A percentile compares a stretch with the other conserved stretches of the same genome.
Conservation (phyloP, 2,797 vertebrate species). For the Octomys mimax region DNA sequence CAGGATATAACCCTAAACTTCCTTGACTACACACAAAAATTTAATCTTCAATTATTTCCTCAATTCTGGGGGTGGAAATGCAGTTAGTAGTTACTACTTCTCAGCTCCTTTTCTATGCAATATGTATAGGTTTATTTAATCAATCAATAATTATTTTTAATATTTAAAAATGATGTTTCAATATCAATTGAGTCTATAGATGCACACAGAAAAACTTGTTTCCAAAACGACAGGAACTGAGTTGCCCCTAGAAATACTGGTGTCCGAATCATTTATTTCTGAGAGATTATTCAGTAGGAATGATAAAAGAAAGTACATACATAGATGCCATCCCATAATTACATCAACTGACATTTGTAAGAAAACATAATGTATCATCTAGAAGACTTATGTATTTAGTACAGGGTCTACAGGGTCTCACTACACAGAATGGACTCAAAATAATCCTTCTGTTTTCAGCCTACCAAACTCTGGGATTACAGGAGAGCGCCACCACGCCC, state of each 20-base stretch:
- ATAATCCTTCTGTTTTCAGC: too few relatives aligned
- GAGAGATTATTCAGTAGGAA: constrained; percentile 48
- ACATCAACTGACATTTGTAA: constrained; percentile 23
- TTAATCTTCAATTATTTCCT: background rate
- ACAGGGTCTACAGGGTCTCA: too few relatives aligned
- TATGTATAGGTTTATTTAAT: constrained; percentile 1
- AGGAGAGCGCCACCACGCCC: too few relatives aligned
- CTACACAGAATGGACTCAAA: too few relatives aligned
- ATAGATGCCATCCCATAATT: constrained; percentile 18
- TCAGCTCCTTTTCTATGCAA: constrained; percentile 6
- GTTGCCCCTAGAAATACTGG: constrained; percentile 70
- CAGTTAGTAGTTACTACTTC: background rate
- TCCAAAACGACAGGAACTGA: constrained; percentile 77
- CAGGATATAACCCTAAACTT: background rate
- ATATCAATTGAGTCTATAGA: constrained; percentile 12
- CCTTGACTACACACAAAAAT: background rate
- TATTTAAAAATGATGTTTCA: constrained; percentile 48
- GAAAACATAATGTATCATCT: constrained; percentile 48
- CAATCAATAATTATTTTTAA: constrained; percentile 2
- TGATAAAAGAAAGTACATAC: constrained; percentile 59
- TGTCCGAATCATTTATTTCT: constrained; percentile 75
- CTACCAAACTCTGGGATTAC: too few relatives aligned
- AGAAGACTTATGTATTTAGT: background rate
- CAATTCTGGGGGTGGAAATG: background rate
- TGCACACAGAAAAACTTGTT: constrained; percentile 60